Conservation (phyloP, 2,888 invertebrate genomes). For the Chesias legatella region DNA sequence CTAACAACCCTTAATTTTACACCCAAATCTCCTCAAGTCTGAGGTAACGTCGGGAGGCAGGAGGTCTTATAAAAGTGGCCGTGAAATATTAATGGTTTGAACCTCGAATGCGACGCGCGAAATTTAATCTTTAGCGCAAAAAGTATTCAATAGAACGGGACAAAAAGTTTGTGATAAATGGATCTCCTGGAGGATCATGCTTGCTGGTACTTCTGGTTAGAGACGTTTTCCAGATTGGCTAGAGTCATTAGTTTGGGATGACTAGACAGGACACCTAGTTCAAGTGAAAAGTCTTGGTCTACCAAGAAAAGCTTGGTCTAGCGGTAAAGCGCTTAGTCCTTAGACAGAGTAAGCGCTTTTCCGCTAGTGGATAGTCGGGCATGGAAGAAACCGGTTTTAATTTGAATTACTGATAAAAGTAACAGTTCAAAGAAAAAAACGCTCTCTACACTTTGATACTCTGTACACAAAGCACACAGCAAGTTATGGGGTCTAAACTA, state of each 20-base stretch:
- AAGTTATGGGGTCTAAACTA: no score
- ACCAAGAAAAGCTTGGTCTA: no score
- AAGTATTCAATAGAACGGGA: constrained; percentile 72
- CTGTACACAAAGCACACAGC: no score
- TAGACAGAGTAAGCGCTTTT: no score
- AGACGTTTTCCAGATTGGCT: constrained; percentile 31
- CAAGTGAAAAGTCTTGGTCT: no score
- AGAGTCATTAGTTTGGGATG: constrained; percentile 31
- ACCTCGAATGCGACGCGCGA: constrained; percentile 64
- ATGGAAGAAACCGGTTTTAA: no score
- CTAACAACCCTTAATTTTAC: constrained; percentile 16
- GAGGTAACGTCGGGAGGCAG: constrained; percentile 12
- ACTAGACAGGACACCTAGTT: constrained; percentile 7
- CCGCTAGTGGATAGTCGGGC: no score
- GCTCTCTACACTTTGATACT: no score
- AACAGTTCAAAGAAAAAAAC: no score
- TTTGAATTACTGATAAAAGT: no score
- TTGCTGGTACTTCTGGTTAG: constrained; percentile 40
- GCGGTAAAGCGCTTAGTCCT: no score
- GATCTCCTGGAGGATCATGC: constrained; percentile 52
- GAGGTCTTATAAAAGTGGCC: constrained; percentile 48
- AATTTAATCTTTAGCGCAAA: constrained; percentile 77
- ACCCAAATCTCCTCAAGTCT: constrained; percentile 2
- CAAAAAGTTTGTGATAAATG: constrained; percentile 77
- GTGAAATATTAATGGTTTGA: constrained; percentile 68